Evolutionary conservation across 1,140 invertebrate species (phyloP), one percentile per base, ranked within the genome.

Genomic region (Antheraea mylitta): DNA sequence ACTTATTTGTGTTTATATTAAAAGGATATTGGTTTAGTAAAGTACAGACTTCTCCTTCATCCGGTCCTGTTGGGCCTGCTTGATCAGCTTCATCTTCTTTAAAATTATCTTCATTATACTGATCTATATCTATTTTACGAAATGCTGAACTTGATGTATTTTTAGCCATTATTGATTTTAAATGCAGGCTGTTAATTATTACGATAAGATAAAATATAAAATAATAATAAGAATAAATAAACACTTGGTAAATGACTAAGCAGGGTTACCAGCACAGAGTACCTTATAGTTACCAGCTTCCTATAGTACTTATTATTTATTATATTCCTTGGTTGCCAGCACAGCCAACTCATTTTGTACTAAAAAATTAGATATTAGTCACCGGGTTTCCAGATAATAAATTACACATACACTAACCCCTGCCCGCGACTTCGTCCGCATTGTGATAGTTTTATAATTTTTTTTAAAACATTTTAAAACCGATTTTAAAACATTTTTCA

Each of bases 111-210:
- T 99, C 98, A 86, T 97, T 98, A 89, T 97, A 99, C 82, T 99
- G 97, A 92, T 99, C 98, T 64, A 99, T 97, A 93, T 99, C 98
- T 72, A 99, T 98, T 94, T 99, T 99, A 72, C 98, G 94, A 90
- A 99, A 99, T 30, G 97, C 97, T 62, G 96, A 97, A 90, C 96
- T 98, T 30, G 95, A 96, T 5, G 97, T 98, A 90, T 99, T 98
- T 91, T 98, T 75, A 90, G 65, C 65, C 65, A 66, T 66, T 60
- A 58, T 66, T 13, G 13, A 64, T 62, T 48, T 38, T 11, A 42
- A 42, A 42, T 59, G 18, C 10, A 59, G n/a, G 4, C 16, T 10
- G 58, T 18, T n/a, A 30, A 30, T 30, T 30, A 30, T 30, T 30
- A 30, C 18, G 7, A 11, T 16, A 59, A 59, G 4, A 6, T 3